Evolutionary conservation across 1,140 invertebrate species (phyloP).

Genomic region (Grapholita molesta): DNA sequence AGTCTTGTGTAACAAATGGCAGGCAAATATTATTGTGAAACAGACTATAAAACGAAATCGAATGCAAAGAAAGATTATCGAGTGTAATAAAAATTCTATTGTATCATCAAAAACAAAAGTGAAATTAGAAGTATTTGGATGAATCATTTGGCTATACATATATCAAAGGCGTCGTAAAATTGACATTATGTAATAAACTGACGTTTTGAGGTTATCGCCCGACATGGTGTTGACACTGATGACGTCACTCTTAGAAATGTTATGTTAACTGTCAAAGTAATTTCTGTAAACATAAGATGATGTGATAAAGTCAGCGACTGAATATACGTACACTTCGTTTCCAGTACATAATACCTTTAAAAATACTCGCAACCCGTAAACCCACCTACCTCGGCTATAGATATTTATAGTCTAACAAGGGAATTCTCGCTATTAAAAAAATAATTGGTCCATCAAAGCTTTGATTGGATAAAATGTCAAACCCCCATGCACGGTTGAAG

Average conservation of each 20-base stretch:
- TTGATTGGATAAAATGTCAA: too few species aligned
- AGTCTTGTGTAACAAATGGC: neutral
- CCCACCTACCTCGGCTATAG: too few species aligned
- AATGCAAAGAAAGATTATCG: neutral
- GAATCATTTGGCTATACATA: neutral
- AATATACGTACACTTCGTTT: too few species aligned
- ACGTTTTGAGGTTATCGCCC: neutral
- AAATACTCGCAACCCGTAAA: too few species aligned
- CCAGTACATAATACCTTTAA: too few species aligned
- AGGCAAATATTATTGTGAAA: neutral
- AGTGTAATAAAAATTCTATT: neutral
- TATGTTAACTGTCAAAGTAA: conserved; percentile 16
- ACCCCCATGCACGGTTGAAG: too few species aligned
- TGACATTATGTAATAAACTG: neutral
- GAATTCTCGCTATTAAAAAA: too few species aligned
- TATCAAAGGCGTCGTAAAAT: neutral
- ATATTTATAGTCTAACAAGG: too few species aligned
- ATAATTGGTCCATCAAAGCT: too few species aligned
- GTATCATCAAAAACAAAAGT: neutral
- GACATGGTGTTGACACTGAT: neutral
- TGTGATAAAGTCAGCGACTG: too few species aligned
- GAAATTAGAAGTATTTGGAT: neutral
- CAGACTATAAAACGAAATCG: neutral
- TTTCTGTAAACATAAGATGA: conserved; percentile 2
- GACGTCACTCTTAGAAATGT: conserved; percentile 17